phyloP scores from a whole-genome alignment of 2,113 vertebrate species.

The Chionodraco myersi region DNA sequence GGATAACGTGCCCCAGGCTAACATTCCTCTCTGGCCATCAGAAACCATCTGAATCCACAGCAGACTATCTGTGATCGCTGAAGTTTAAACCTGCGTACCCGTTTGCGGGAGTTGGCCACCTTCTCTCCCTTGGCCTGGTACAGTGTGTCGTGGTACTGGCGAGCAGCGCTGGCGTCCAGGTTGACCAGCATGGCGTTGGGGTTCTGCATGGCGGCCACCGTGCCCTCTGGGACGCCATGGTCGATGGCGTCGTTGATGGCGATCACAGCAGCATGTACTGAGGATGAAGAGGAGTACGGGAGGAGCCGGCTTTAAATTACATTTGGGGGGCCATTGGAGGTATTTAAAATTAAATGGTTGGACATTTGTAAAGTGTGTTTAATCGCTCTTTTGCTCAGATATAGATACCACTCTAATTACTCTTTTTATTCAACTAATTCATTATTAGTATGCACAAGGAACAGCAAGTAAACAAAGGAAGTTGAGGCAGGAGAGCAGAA shows the following conservation, averaged over 20 bases:
- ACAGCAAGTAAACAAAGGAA: too few relatives aligned
- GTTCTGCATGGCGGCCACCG: constrained; percentile 90
- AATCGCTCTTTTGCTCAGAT: too few relatives aligned
- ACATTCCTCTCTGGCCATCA: background rate
- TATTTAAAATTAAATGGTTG: too few relatives aligned
- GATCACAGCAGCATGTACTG: constrained; percentile 98
- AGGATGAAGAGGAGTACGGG: constrained; percentile 52
- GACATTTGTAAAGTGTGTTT: too few relatives aligned
- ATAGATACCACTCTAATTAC: too few relatives aligned
- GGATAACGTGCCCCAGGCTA: background rate
- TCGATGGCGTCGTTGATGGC: constrained; percentile 98
- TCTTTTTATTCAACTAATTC: too few relatives aligned
- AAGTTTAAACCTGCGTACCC: constrained; percentile 81
- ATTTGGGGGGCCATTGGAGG: too few relatives aligned
- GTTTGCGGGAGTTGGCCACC: constrained; percentile 91
- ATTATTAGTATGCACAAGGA: too few relatives aligned
- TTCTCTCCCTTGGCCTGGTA: constrained; percentile 93
- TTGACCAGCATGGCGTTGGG: constrained; percentile 96
- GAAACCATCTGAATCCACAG: background rate
- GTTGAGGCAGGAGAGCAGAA: too few relatives aligned
- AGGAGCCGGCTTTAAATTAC: background rate
- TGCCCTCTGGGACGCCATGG: constrained; percentile 88
- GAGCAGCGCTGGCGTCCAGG: constrained; percentile 82
- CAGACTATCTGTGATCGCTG: background rate
- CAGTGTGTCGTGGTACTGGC: constrained; percentile 89